phyloP scores from a whole-genome alignment of 1,140 invertebrate genomes.

The Drosophila subpulchrella region DNA sequence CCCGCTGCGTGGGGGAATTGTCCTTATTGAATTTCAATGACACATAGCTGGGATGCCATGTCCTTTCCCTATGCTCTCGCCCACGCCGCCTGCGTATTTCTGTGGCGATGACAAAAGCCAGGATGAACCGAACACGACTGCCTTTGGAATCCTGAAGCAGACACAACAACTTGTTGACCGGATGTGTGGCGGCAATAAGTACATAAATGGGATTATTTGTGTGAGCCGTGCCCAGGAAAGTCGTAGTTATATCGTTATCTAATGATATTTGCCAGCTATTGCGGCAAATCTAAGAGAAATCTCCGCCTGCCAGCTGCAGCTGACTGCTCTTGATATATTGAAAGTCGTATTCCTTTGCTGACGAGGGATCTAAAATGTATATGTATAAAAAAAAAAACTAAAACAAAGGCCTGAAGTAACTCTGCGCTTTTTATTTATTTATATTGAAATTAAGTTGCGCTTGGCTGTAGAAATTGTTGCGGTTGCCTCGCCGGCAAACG shows the following conservation, averaged over 20 bases:
- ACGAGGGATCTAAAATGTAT: constrained; percentile 8
- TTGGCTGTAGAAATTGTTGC: constrained; percentile 77
- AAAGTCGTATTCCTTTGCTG: constrained; percentile 22
- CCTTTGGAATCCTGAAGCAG: constrained; percentile 43
- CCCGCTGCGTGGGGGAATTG: constrained; percentile 48
- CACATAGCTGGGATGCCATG: constrained; percentile 46
- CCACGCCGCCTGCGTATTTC: constrained; percentile 37
- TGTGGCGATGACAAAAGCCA: constrained; percentile 70
- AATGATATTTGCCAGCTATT: constrained; percentile 36
- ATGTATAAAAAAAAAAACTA: constrained; percentile 3
- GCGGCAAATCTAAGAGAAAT: constrained; percentile 7
- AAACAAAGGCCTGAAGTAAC: constrained; percentile 8
- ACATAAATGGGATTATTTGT: constrained; percentile 79
- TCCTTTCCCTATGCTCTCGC: constrained; percentile 41
- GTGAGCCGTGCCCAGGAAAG: constrained; percentile 29
- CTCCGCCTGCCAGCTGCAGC: constrained; percentile 12
- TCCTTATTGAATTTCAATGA: constrained; percentile 82
- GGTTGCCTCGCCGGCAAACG: constrained; percentile 42
- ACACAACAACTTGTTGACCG: constrained; percentile 77
- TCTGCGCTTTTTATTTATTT: constrained; percentile 72
- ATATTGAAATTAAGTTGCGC: constrained; percentile 81
- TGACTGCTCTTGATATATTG: constrained; percentile 35
- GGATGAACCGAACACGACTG: constrained; percentile 25
- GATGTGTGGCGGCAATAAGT: constrained; percentile 73
- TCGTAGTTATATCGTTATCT: constrained; percentile 47